Percentiles rank a stretch among this genome's conserved stretches.
Evolutionary conservation across 1,140 invertebrate genomes (phyloP).

Genomic region (Oryctes rhinoceros): DNA sequence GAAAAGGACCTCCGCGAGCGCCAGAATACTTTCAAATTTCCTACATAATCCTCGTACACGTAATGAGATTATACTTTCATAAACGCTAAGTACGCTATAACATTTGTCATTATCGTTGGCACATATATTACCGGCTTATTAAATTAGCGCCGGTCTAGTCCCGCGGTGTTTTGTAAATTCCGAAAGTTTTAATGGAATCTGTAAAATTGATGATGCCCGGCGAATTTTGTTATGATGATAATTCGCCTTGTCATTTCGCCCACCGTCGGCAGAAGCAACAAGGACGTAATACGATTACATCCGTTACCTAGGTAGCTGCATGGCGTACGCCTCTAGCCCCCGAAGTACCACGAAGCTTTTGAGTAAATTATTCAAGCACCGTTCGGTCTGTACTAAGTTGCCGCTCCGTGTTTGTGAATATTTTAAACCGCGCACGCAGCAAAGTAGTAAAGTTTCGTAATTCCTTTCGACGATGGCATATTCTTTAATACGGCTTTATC

Average conservation of each 20-base stretch:
- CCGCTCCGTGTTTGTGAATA: slow-evolving; percentile 1
- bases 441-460: slow-evolving; percentile 5
- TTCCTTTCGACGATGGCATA: not conserved
- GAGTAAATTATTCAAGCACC: slow-evolving; percentile 7
- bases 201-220: slow-evolving; percentile 11
- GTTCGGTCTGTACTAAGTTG: not conserved
- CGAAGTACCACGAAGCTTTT: not conserved
- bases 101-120: not conserved
- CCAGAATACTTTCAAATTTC: no score
- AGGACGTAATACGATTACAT: not conserved
- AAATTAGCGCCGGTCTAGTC: not conserved
- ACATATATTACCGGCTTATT: not conserved
- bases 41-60: no score
- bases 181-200: slow-evolving; percentile 18
- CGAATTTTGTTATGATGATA: slow-evolving; percentile 19
- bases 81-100: no score
- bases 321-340: not conserved
- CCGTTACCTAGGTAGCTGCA: not conserved
- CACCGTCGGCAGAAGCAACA: not conserved
- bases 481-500: not conserved
- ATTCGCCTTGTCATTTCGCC: not conserved
- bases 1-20: no score
- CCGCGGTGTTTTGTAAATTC: not conserved
- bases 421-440: not conserved
- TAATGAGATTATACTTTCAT: no score